Evolutionary conservation across 2,888 invertebrate genomes (phyloP), one percentile per base, ranked within the genome.

Genomic region (Dicyrtomina minuta): DNA sequence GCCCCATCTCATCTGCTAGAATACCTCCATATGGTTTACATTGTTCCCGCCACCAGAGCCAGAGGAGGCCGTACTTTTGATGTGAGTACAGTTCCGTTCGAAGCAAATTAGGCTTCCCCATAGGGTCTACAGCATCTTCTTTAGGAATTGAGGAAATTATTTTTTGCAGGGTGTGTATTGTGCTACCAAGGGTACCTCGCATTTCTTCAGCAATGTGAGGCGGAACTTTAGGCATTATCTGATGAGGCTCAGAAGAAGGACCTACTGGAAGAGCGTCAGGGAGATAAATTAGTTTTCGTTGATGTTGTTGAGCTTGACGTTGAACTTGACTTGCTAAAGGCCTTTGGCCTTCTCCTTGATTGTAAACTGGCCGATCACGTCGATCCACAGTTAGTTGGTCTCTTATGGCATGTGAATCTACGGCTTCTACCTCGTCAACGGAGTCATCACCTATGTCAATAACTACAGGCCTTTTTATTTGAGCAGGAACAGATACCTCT

Each of bases 41-140:
- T n/a, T 84, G 84, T 83, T 97, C 97, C 22, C 96, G 83, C 94
- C 95, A 96, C 22, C 85, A 79, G 79, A 97, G 84, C 96, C 96
- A 97, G 13, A 90, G 87, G 0, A 97, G 83, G 0, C 93, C 96
- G 79, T 90, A 88, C 74, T 87, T 85, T 82, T 96, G 96, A 83
- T 96, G 94, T 12, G 85, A 83, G 90, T 94, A 90, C 3, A 96
- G 83, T 10, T 82, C 73, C 0, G 91, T 84, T 79, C 83, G 85
- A 0, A 95, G 81, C 0, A 87, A 88, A 33, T 80, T 79, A 0
- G 92, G 91, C 1, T 68, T 58, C 3, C 33, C 51, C 10, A 84
- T 81, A 0, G 86, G 88, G 27, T 83, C 80, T 12, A 85, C 83
- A 75, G 89, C 89, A 0, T 75, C 65, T 0, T 56, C 71, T 15